Percentiles rank a stretch among this genome's conserved stretches.
Evolutionary conservation across 2,797 vertebrate species (phyloP).

Genomic region (Manis pentadactyla): DNA sequence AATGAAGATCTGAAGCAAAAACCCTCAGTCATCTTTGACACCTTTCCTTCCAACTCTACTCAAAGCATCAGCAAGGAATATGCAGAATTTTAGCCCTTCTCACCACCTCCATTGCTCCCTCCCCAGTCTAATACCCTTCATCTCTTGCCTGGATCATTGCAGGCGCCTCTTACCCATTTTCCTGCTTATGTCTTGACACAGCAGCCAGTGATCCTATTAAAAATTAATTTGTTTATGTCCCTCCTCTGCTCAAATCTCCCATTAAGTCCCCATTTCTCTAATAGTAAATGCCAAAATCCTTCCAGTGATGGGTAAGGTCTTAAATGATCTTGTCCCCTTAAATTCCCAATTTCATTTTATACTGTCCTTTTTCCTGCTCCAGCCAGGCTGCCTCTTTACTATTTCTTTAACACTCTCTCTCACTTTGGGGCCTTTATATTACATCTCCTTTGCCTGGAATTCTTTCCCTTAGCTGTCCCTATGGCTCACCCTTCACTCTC

Average conservation of each 20-base stretch:
- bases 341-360: neutral
- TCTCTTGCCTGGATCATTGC: neutral
- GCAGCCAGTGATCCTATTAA: neutral
- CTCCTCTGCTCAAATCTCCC: neutral
- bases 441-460: neutral
- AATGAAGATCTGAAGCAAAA: neutral
- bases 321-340: neutral
- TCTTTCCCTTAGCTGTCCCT: neutral
- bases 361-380: neutral
- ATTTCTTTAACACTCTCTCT: neutral
- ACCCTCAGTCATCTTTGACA: neutral
- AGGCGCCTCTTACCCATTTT: neutral
- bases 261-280: neutral
- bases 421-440: neutral
- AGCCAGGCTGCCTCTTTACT: neutral
- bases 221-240: neutral
- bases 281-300: neutral
- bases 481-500: neutral
- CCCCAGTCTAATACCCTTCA: neutral
- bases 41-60: neutral
- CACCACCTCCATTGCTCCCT: neutral
- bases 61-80: neutral
- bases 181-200: neutral
- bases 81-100: neutral
- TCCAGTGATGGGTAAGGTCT: neutral